These are phyloP conservation scores for Sarotherodon lohbergeri DNA, from an alignment of 2,113 vertebrate genomes.

Conservation along the genomic window DNA sequence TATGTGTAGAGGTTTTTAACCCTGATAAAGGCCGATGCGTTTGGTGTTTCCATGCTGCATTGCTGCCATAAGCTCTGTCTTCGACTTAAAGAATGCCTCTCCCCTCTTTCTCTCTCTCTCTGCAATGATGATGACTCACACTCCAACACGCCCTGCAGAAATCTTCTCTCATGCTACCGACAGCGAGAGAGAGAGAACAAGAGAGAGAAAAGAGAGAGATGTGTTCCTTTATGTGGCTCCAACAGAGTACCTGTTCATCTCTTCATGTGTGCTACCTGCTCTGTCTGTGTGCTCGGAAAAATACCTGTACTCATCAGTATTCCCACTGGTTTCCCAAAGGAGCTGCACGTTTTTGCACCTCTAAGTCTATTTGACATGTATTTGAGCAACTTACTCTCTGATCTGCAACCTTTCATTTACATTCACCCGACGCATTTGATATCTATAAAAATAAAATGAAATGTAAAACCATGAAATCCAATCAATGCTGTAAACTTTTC, in stretches of 20 bases:
- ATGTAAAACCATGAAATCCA: neutral
- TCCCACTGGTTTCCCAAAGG: conserved; percentile 12
- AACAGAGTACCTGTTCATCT: conserved; percentile 30
- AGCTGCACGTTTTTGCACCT: neutral
- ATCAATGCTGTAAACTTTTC: neutral
- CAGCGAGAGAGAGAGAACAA: conserved; percentile 9
- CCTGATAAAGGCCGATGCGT: neutral
- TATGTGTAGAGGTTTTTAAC: neutral
- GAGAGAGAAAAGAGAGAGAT: conserved; percentile 4
- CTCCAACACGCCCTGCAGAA: conserved; percentile 70
- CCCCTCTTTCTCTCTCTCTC: conserved; percentile 45
- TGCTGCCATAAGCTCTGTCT: conserved; percentile 50
- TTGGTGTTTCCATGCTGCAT: conserved; percentile 53
- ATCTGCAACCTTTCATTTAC: neutral
- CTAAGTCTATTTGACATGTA: conserved; percentile 12
- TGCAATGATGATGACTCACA: conserved; percentile 74
- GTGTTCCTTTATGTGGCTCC: conserved; percentile 9
- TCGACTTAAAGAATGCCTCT: conserved; percentile 60
- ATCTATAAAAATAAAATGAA: neutral
- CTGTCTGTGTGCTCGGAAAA: conserved; percentile 24
- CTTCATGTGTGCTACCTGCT: conserved; percentile 40
- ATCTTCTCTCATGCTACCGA: conserved; percentile 49
- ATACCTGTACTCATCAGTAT: conserved; percentile 43
- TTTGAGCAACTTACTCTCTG: neutral
- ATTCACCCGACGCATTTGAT: neutral